phyloP scores from a whole-genome alignment of 2,797 vertebrate species.

The Cirrhinus molitorella region DNA sequence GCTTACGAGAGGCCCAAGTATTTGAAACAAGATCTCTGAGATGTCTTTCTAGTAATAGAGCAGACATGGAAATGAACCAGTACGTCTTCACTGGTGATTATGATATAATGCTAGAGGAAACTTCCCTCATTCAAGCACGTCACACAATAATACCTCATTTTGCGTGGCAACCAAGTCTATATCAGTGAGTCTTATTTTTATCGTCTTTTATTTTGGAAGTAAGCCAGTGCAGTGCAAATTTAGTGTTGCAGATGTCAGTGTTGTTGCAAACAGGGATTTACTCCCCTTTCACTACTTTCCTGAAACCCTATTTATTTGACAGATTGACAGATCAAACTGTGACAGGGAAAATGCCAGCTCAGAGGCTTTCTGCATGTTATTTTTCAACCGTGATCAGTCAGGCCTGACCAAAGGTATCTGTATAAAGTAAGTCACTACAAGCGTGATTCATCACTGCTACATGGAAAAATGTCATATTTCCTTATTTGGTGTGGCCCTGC shows the following conservation, averaged over 20 bases:
- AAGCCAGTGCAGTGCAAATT: constrained; percentile 30
- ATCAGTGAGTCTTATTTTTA: constrained; percentile 26
- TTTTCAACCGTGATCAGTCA: constrained; percentile 72
- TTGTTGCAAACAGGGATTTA: constrained; percentile 20
- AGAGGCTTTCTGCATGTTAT: constrained; percentile 63
- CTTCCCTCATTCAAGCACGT: neutral
- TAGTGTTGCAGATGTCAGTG: constrained; percentile 26
- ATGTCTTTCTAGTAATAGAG: constrained; percentile 15
- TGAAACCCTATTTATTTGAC: constrained; percentile 57
- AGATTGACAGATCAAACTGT: constrained; percentile 70
- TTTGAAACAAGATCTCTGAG: neutral
- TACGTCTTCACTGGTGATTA: neutral
- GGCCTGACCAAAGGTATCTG: constrained; percentile 62
- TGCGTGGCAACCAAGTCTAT: neutral
- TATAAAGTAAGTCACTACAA: constrained; percentile 68
- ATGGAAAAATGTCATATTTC: constrained; percentile 79
- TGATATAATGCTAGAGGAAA: neutral
- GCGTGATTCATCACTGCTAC: constrained; percentile 75
- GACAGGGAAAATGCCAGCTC: constrained; percentile 64
- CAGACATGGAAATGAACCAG: neutral
- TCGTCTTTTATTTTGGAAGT: constrained; percentile 15
- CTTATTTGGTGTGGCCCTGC: constrained; percentile 71
- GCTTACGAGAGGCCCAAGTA: neutral
- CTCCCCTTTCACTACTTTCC: constrained; percentile 18
- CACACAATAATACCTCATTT: constrained; percentile 1